These are phyloP conservation scores for Pterocles orientalis DNA, from an alignment of 2,113 vertebrate genomes.

Conservation along the genomic window DNA sequence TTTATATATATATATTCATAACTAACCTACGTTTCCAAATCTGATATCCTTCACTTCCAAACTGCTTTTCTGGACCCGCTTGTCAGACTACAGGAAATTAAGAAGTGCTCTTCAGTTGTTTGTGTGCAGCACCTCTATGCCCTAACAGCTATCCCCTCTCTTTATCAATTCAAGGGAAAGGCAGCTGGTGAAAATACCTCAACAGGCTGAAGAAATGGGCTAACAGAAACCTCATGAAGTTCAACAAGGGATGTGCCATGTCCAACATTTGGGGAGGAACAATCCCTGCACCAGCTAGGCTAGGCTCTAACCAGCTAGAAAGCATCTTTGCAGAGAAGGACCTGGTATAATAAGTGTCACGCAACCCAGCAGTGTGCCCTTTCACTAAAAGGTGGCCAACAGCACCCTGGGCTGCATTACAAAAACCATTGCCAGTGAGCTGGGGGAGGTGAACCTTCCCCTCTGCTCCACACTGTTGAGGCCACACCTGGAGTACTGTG, in stretches of 20 bases:
- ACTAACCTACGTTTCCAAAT: neutral
- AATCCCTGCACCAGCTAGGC: neutral
- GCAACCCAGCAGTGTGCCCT: neutral
- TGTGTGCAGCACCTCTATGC: neutral
- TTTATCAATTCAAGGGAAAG: neutral
- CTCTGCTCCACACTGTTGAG: neutral
- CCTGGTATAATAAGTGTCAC: neutral
- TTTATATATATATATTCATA: neutral
- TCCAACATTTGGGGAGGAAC: neutral
- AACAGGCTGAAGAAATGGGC: neutral
- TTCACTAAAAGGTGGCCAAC: neutral
- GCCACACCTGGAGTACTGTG: rapidly evolving
- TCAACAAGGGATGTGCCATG: neutral
- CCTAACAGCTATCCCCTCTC: neutral
- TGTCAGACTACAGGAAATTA: neutral
- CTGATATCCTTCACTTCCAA: neutral
- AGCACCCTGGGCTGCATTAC: neutral
- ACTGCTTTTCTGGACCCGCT: neutral
- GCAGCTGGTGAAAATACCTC: neutral
- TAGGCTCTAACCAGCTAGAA: neutral
- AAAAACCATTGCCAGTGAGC: neutral
- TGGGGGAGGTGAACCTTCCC: neutral
- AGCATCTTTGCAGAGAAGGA: neutral
- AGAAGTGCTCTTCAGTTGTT: neutral
- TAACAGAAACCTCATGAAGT: neutral